Evolutionary conservation across 2,888 invertebrate species (phyloP).

Genomic region (Eulithis testata): DNA sequence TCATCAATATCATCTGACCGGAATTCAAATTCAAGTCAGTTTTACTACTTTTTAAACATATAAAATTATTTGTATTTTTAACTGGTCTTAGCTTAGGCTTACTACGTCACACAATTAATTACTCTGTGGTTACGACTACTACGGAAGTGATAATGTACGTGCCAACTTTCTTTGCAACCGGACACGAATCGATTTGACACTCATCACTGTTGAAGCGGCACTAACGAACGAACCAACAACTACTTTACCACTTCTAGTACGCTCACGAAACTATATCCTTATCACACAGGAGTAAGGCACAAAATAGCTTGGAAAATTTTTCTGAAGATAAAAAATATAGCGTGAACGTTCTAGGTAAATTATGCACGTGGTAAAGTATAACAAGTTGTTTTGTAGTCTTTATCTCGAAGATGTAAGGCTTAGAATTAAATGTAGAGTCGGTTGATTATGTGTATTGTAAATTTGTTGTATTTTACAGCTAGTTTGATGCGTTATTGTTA

Average conservation of each 20-base stretch:
- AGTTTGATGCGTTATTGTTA: conserved; percentile 19
- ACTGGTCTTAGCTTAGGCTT: no score
- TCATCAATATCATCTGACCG: no score
- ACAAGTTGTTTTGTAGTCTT: neutral
- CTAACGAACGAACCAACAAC: conserved; percentile 39
- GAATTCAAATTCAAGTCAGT: no score
- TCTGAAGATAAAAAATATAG: conserved; percentile 18
- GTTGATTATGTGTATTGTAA: neutral
- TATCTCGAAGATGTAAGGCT: conserved; percentile 5
- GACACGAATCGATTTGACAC: conserved; percentile 45
- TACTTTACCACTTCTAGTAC: conserved; percentile 16
- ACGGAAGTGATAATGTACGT: neutral
- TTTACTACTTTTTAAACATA: no score
- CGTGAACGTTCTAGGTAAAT: conserved; percentile 4
- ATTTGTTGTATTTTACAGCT: conserved; percentile 11
- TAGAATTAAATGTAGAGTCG: neutral
- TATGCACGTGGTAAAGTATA: neutral
- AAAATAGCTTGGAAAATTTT: conserved; percentile 5
- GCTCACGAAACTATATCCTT: neutral
- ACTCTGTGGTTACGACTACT: no score
- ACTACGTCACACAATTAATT: no score
- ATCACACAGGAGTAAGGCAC: conserved; percentile 6
- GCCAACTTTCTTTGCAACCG: conserved; percentile 43
- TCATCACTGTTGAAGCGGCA: conserved; percentile 41
- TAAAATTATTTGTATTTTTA: no score